phyloP scores from a whole-genome alignment of 2,888 invertebrate genomes.

The Epinotia bilunana region DNA sequence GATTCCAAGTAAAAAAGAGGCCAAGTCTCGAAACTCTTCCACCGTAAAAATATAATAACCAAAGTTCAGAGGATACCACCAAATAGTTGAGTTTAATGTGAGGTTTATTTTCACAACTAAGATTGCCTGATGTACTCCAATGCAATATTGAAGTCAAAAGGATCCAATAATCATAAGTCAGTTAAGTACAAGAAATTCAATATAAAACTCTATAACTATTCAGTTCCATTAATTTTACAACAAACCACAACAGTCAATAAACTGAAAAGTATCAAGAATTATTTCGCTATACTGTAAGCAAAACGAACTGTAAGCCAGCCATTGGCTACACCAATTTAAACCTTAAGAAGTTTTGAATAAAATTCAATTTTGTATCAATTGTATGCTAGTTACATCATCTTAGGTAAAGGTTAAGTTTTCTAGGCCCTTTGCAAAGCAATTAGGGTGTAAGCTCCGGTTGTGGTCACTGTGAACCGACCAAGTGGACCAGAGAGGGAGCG shows the following conservation, averaged over 20 bases:
- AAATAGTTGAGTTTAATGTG: background rate
- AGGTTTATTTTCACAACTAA: background rate
- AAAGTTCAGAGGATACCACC: background rate
- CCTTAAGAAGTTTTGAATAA: background rate
- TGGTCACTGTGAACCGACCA: conserved; percentile 46
- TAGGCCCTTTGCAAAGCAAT: conserved; percentile 24
- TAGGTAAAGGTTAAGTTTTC: background rate
- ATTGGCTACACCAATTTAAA: background rate
- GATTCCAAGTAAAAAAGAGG: no score
- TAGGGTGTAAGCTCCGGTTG: conserved; percentile 51
- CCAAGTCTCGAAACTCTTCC: no score
- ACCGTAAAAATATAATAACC: background rate
- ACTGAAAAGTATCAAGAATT: conserved; percentile 31
- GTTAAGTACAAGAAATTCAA: background rate
- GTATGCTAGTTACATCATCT: background rate
- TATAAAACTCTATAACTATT: conserved; percentile 3
- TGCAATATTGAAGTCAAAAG: conserved; percentile 2
- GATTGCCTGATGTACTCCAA: background rate
- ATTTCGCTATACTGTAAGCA: background rate
- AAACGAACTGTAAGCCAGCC: background rate
- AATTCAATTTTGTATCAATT: background rate
- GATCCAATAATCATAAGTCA: conserved; percentile 6
- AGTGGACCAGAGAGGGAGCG: conserved; percentile 47
- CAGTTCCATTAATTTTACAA: conserved; percentile 6
- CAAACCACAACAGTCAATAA: conserved; percentile 32